Conservation (phyloP, 2,797 vertebrate genomes). For the Alectoris magna region DNA sequence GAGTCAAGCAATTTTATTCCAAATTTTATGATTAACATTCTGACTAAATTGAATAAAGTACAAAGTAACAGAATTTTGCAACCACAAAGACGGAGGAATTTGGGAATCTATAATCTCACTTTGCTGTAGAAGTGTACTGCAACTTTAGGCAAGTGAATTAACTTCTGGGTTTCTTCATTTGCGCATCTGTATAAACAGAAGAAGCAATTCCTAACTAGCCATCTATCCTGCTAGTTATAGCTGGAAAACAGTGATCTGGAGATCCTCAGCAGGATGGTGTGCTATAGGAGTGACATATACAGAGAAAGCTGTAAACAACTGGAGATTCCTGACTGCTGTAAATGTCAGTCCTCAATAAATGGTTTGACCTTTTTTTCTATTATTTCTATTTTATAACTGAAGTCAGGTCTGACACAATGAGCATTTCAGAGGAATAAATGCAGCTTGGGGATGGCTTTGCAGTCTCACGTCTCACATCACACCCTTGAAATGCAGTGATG, state of each 20-base stretch:
- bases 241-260: background rate
- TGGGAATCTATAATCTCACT: background rate
- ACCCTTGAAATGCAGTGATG: conserved; percentile 36
- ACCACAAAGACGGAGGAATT: background rate
- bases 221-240: background rate
- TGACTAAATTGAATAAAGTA: background rate
- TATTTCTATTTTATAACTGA: conserved; percentile 50
- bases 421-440: conserved; percentile 39
- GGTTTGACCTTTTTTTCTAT: conserved; percentile 63
- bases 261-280: conserved; percentile 7
- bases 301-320: conserved; percentile 26
- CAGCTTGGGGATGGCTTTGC: conserved; percentile 33
- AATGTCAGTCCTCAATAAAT: conserved; percentile 55
- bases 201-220: background rate
- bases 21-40: background rate
- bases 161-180: background rate
- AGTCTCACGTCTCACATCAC: conserved; percentile 14
- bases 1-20: background rate
- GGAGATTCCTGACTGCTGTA: conserved; percentile 36
- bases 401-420: conserved; percentile 35
- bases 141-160: background rate
- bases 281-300: conserved; percentile 1
- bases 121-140: background rate
- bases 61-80: background rate
- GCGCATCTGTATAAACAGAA: background rate